These are phyloP conservation scores for Thamnophis sirtalis DNA, from an alignment of 2,113 vertebrate genomes.

Conservation along the genomic window DNA sequence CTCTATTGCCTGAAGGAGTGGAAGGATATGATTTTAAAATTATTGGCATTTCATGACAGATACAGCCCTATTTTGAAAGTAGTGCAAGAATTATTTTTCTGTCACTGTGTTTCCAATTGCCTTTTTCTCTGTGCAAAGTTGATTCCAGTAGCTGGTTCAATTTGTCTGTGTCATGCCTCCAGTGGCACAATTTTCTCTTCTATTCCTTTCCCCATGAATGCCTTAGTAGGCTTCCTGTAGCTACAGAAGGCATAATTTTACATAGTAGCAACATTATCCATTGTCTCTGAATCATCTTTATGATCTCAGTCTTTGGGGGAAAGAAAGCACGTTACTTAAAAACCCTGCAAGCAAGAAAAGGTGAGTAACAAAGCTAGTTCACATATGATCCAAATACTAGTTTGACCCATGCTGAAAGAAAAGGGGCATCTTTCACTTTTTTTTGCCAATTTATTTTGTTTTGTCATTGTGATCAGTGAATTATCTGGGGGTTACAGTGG, in stretches of 20 bases:
- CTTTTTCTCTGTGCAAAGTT: conserved; percentile 3
- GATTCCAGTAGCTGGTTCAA: conserved; percentile 21
- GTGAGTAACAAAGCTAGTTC: conserved; percentile 8
- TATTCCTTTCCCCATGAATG: conserved; percentile 5
- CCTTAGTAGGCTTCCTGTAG: conserved; percentile 43
- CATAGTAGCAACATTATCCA: conserved; percentile 2
- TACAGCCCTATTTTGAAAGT: background rate
- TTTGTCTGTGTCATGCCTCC: conserved; percentile 33
- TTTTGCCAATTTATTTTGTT: background rate
- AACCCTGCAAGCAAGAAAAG: conserved; percentile 23
- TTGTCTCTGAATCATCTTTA: conserved; percentile 34
- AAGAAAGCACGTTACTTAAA: conserved; percentile 33
- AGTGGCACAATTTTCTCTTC: conserved; percentile 4
- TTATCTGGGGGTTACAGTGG: background rate
- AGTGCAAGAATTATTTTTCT: conserved; percentile 17
- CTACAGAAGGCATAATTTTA: conserved; percentile 42
- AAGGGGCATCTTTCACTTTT: background rate
- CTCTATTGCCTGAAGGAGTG: background rate
- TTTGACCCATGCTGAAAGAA: background rate
- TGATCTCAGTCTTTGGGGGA: conserved; percentile 1
- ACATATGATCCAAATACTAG: fast-evolving
- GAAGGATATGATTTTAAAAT: background rate
- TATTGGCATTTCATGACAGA: conserved; percentile 18
- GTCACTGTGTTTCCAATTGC: background rate
- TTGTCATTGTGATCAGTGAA: background rate